A percentile compares a stretch with the other conserved stretches of the same genome.
phyloP scores from a whole-genome alignment of 35 echinoderm and acorn worm genomes.

The Diadema setosum region DNA sequence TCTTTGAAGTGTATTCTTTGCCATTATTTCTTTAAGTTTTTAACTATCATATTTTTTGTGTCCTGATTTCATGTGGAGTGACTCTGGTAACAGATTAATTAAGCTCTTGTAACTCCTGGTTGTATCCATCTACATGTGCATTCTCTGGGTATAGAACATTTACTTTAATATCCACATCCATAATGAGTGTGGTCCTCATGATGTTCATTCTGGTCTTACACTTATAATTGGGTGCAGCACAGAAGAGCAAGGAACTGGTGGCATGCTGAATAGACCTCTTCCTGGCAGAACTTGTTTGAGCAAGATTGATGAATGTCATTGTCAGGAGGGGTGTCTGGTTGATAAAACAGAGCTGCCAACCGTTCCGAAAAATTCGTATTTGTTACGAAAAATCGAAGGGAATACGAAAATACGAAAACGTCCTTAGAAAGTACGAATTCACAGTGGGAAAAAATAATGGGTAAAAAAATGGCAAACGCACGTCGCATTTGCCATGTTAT shows the following conservation, averaged over 20 bases:
- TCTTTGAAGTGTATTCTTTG: not conserved
- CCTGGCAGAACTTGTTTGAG: not conserved
- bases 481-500: not conserved
- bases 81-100: not conserved
- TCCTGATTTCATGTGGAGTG: not conserved
- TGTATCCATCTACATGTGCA: not conserved
- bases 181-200: not conserved
- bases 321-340: not conserved
- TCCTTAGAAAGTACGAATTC: too few species aligned
- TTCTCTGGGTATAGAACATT: not conserved
- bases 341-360: not conserved
- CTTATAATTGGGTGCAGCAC: not conserved
- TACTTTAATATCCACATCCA: not conserved
- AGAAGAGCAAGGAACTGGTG: not conserved
- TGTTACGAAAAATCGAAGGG: too few species aligned
- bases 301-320: not conserved
- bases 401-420: too few species aligned
- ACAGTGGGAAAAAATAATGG: too few species aligned
- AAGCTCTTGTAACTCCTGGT: not conserved
- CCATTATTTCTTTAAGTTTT: constrained; percentile 25
- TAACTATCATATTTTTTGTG: not conserved
- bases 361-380: too few species aligned
- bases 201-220: not conserved
- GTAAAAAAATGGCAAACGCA: not conserved
- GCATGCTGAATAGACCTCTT: not conserved